Conservation (phyloP, 92 coral and sea anemone genomes). For the Paramuricea clavata region DNA sequence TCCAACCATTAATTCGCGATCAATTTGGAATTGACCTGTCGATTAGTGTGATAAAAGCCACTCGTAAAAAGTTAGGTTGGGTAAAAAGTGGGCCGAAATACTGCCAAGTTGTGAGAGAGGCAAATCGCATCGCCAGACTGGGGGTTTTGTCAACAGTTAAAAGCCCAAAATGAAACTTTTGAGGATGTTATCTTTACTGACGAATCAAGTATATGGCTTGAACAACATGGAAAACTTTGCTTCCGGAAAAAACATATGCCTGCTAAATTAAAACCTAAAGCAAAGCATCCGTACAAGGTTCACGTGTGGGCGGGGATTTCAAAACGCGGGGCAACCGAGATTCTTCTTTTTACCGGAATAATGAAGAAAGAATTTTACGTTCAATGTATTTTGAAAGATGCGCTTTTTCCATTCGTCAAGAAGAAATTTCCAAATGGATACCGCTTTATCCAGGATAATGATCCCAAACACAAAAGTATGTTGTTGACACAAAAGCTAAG, state of each 20-base stretch:
- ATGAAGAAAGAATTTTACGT: conserved; percentile 45
- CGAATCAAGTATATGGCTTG: conserved; percentile 66
- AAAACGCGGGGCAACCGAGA: conserved; percentile 52
- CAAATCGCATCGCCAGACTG: conserved; percentile 53
- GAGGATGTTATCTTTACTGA: conserved; percentile 70
- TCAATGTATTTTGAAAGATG: conserved; percentile 7
- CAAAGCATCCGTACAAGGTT: conserved; percentile 68
- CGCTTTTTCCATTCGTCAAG: conserved; percentile 59
- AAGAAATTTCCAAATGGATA: conserved; percentile 60
- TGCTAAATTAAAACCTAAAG: conserved; percentile 64
- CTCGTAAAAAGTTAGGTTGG: conserved; percentile 67
- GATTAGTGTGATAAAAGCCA: conserved; percentile 33
- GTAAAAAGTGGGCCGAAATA: conserved; percentile 59
- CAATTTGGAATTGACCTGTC: too few relatives aligned
- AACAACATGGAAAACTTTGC: conserved; percentile 47
- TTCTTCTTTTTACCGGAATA: conserved; percentile 61
- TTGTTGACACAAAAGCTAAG: neutral
- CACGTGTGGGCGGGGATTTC: conserved; percentile 70
- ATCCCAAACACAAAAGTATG: conserved; percentile 51
- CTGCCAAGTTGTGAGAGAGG: conserved; percentile 65
- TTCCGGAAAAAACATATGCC: conserved; percentile 53
- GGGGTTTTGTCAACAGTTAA: too few relatives aligned
- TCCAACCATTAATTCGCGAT: too few relatives aligned
- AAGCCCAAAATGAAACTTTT: too few relatives aligned
- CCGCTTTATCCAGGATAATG: conserved; percentile 45